These are phyloP conservation scores for Symphodus melops DNA, from an alignment of 2,113 vertebrate genomes.

Conservation along the genomic window DNA sequence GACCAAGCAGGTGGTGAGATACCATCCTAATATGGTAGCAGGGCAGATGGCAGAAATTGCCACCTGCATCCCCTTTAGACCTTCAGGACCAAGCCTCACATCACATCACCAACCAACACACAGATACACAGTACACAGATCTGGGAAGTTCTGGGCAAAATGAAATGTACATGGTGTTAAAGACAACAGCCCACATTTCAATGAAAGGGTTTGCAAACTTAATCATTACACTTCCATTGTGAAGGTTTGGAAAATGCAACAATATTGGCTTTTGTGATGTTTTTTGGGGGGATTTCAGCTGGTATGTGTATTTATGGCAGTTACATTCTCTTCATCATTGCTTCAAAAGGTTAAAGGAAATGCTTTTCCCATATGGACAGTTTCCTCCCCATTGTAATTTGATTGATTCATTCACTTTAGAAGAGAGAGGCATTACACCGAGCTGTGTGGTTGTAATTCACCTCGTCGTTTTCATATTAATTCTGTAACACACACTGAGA, in stretches of 20 bases:
- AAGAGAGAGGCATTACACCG: constrained; percentile 29
- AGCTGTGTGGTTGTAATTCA: constrained; percentile 5
- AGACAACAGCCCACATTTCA: no score
- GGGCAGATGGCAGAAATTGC: constrained; percentile 59
- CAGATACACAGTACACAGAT: constrained; percentile 30
- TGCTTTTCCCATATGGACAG: constrained; percentile 9
- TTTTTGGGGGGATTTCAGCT: constrained; percentile 31
- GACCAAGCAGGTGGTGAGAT: constrained; percentile 63
- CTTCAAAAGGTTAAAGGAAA: constrained; percentile 30
- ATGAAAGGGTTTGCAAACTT: not conserved
- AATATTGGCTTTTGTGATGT: not conserved
- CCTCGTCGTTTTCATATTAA: constrained; percentile 20
- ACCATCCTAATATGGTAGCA: constrained; percentile 55
- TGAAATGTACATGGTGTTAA: constrained; percentile 4
- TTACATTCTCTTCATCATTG: not conserved
- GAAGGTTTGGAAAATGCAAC: no score
- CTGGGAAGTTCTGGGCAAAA: not conserved
- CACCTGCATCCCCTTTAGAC: constrained; percentile 74
- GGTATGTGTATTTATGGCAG: constrained; percentile 40
- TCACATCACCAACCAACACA: constrained; percentile 48
- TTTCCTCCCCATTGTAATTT: constrained; percentile 16
- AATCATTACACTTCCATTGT: not conserved
- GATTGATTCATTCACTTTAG: constrained; percentile 53
- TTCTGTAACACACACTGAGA: constrained; percentile 7
- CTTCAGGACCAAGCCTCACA: constrained; percentile 55